phyloP scores from a whole-genome alignment of 2,113 vertebrate species.

The Proteles cristata region DNA sequence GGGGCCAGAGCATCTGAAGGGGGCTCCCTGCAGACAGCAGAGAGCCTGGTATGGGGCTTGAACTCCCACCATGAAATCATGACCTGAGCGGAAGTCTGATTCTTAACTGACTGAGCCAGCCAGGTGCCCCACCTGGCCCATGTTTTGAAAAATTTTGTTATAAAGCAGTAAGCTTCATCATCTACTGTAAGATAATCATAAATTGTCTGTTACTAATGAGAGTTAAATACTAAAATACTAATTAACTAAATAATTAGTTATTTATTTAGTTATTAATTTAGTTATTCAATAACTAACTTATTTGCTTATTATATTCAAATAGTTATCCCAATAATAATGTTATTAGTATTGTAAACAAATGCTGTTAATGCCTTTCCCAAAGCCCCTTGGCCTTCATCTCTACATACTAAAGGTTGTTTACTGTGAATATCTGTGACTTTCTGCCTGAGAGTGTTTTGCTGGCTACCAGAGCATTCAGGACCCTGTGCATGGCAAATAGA shows the following conservation, averaged over 20 bases:
- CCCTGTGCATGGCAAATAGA: not conserved
- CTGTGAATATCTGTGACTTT: not conserved
- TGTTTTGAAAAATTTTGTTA: not conserved
- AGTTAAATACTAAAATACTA: conserved; percentile 8
- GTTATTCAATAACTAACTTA: too few relatives aligned
- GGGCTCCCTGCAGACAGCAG: too few relatives aligned
- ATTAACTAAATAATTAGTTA: too few relatives aligned
- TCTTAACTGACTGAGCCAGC: too few relatives aligned
- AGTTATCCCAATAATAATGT: conserved; percentile 36
- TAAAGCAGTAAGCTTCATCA: not conserved
- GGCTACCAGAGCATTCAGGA: not conserved
- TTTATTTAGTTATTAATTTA: not conserved
- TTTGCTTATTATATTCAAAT: not conserved
- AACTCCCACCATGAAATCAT: too few relatives aligned
- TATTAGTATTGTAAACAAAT: not conserved
- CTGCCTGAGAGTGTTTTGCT: not conserved
- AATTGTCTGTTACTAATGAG: not conserved
- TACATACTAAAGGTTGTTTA: not conserved
- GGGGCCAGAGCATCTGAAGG: too few relatives aligned
- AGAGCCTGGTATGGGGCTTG: too few relatives aligned
- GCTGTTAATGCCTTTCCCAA: not conserved
- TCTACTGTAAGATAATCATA: not conserved
- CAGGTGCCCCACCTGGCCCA: too few relatives aligned
- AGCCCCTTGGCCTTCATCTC: not conserved
- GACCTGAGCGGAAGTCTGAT: too few relatives aligned